Evolutionary conservation across 2,888 invertebrate species (phyloP).

Genomic region (Aethes cnicana): DNA sequence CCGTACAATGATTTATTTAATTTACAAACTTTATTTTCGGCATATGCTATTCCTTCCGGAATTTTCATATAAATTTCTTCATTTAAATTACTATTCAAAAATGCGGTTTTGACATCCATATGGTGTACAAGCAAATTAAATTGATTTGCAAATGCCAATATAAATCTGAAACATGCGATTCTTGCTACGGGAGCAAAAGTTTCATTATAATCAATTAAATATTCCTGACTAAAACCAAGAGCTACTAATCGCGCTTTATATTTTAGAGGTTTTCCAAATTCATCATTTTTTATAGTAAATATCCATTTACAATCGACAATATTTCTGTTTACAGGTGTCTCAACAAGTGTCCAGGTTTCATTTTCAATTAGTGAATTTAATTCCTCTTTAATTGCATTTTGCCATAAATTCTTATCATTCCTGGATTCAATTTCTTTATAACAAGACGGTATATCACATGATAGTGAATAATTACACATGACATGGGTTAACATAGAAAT

Average conservation of each 20-base stretch:
- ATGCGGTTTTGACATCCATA: conserved; percentile 38
- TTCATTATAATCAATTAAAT: conserved; percentile 39
- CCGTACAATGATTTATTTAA: conserved; percentile 40
- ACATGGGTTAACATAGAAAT: conserved; percentile 17
- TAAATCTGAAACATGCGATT: conserved; percentile 38
- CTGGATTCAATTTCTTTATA: conserved; percentile 32
- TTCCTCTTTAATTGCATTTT: conserved; percentile 33
- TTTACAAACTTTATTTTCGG: conserved; percentile 39
- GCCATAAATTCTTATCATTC: conserved; percentile 34
- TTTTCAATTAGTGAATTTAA: conserved; percentile 37
- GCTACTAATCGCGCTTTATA: conserved; percentile 43
- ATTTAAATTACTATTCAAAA: conserved; percentile 36
- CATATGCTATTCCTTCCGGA: conserved; percentile 34
- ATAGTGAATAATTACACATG: conserved; percentile 26
- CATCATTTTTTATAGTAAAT: conserved; percentile 37
- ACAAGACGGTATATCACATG: conserved; percentile 28
- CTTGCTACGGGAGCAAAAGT: conserved; percentile 43
- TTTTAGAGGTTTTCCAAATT: conserved; percentile 34
- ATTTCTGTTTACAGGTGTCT: conserved; percentile 37
- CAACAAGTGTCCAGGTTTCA: conserved; percentile 38
- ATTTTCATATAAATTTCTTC: conserved; percentile 40
- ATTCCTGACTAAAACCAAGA: conserved; percentile 42
- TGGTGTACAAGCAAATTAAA: conserved; percentile 35
- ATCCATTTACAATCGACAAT: conserved; percentile 38
- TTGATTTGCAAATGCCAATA: conserved; percentile 40